These are phyloP conservation scores for Erinaceus europaeus DNA, from an alignment of 2,113 vertebrate species.

Conservation along the genomic window DNA sequence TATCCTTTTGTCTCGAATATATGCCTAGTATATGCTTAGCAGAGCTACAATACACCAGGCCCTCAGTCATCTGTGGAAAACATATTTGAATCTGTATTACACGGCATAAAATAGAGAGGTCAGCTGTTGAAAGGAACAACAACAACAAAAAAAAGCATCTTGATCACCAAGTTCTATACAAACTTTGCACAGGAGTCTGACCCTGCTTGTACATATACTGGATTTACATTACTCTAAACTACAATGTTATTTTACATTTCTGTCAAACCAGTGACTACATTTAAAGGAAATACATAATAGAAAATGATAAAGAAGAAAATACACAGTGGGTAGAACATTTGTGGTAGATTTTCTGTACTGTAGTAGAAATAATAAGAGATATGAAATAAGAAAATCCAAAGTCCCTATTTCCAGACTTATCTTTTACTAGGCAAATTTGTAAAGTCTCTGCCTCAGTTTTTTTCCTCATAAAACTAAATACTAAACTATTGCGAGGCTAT, in stretches of 20 bases:
- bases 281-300: constrained; percentile 27
- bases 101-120: background rate
- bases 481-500: background rate
- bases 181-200: constrained; percentile 1
- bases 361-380: constrained; percentile 1
- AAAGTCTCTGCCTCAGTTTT: constrained; percentile 2
- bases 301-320: constrained; percentile 20
- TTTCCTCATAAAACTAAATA: background rate
- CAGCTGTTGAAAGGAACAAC: background rate
- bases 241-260: constrained; percentile 46
- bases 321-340: background rate
- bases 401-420: background rate
- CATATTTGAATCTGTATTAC: constrained; percentile 15
- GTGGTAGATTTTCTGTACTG: background rate
- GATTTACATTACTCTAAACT: constrained; percentile 32
- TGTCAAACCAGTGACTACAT: background rate
- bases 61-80: constrained; percentile 3
- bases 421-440: background rate
- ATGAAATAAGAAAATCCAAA: constrained; percentile 15
- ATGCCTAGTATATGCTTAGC: background rate
- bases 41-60: background rate
- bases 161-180: background rate
- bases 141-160: constrained; percentile 1
- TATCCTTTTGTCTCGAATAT: background rate
- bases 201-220: background rate